Percentiles rank a stretch among this genome's conserved stretches.
Evolutionary conservation across 2,888 invertebrate species (phyloP).

Genomic region (Agriopis aurantiaria): DNA sequence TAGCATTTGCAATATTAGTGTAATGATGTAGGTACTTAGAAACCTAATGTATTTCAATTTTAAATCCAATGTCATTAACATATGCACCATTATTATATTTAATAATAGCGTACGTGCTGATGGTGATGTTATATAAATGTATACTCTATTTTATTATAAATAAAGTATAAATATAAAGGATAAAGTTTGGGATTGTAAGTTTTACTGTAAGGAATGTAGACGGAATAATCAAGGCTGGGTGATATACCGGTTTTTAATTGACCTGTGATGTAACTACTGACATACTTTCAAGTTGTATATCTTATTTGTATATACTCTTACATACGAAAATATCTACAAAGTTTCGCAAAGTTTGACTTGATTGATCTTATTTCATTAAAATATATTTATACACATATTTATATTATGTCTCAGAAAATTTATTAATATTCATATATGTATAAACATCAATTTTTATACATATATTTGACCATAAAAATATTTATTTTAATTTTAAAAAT

Average conservation of each 20-base stretch:
- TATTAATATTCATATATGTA: too few species aligned
- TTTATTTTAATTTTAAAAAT: too few species aligned
- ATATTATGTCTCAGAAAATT: neutral
- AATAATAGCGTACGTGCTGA: neutral
- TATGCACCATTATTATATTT: constrained; percentile 3
- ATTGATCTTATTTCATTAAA: neutral
- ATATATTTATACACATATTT: neutral
- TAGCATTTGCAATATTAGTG: neutral
- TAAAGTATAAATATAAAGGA: too few species aligned
- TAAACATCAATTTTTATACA: too few species aligned
- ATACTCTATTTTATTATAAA: neutral
- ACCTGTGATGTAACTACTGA: constrained; percentile 35
- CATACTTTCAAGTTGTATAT: constrained; percentile 17
- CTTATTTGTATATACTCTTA: neutral
- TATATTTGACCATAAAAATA: too few species aligned
- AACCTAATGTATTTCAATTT: neutral
- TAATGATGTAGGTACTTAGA: too few species aligned
- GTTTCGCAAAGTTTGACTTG: constrained; percentile 2
- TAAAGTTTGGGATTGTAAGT: constrained; percentile 8
- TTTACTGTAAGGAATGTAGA: constrained; percentile 3
- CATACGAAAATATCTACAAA: constrained; percentile 7
- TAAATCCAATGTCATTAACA: neutral
- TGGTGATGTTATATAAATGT: neutral
- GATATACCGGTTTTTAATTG: constrained; percentile 26
- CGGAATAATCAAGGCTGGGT: constrained; percentile 18